Evolutionary conservation across 2,797 vertebrate species (phyloP).

Genomic region (Pseudochirops corinnae): DNA sequence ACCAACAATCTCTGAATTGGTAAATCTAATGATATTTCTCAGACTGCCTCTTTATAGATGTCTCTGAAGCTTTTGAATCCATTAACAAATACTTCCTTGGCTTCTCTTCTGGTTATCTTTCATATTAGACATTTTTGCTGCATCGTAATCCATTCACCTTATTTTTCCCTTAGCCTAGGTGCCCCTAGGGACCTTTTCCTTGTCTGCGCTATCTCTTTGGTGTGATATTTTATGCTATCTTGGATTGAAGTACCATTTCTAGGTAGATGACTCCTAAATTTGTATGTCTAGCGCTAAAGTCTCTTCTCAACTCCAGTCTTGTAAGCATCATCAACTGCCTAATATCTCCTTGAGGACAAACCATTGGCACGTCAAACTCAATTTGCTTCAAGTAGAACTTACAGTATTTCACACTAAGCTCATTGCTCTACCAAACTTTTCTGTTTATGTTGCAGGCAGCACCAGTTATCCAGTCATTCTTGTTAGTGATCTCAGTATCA

Average conservation of each 20-base stretch:
- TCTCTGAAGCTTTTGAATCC: not conserved
- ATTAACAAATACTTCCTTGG: too few species aligned
- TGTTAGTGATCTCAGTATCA: not conserved
- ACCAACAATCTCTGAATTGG: not conserved
- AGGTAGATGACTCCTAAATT: not conserved
- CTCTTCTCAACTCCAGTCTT: not conserved
- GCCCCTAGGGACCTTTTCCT: not conserved
- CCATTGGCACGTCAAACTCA: not conserved
- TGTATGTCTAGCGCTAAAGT: not conserved
- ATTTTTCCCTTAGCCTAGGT: not conserved
- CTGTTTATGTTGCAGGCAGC: not conserved
- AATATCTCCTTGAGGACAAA: not conserved
- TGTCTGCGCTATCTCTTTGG: not conserved
- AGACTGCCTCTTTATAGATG: too few species aligned
- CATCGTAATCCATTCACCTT: not conserved
- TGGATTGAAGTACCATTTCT: not conserved
- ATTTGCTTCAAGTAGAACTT: not conserved
- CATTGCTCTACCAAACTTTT: not conserved
- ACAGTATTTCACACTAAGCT: not conserved
- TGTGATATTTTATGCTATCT: not conserved
- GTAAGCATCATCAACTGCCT: not conserved
- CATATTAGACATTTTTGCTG: not conserved
- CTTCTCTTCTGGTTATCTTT: not conserved
- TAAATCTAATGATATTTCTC: not conserved
- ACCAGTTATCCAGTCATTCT: not conserved